These are phyloP conservation scores for Lagria hirta DNA, from an alignment of 2,888 invertebrate species.

Conservation along the genomic window DNA sequence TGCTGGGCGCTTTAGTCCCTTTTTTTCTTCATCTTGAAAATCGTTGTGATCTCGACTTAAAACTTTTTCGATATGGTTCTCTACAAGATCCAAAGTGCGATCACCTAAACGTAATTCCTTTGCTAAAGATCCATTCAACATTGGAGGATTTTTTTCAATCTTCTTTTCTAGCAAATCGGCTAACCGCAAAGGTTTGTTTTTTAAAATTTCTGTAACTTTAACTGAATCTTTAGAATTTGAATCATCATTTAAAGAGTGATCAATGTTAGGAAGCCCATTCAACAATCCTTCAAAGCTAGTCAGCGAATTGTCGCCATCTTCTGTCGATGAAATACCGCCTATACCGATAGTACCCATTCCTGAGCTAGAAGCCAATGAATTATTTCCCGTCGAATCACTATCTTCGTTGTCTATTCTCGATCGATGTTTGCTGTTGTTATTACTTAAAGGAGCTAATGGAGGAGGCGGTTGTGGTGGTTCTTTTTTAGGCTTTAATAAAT, in stretches of 20 bases:
- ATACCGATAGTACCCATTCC: conserved; percentile 55
- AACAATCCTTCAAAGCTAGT: conserved; percentile 65
- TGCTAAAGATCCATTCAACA: conserved; percentile 61
- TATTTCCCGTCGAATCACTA: conserved; percentile 57
- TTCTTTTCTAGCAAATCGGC: conserved; percentile 83
- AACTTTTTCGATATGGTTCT: conserved; percentile 61
- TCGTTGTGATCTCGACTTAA: conserved; percentile 35
- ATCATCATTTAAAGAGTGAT: conserved; percentile 58
- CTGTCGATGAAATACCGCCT: conserved; percentile 56
- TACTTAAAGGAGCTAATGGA: conserved; percentile 54
- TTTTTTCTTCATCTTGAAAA: conserved; percentile 46
- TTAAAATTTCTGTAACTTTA: conserved; percentile 42
- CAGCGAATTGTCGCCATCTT: conserved; percentile 62
- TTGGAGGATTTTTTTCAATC: conserved; percentile 61
- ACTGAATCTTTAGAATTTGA: conserved; percentile 57
- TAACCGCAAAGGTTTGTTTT: conserved; percentile 72
- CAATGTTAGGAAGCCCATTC: conserved; percentile 61
- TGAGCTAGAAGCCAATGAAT: conserved; percentile 62
- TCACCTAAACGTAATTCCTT: conserved; percentile 62
- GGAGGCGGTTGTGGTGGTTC: conserved; percentile 56
- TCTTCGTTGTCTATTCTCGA: conserved; percentile 52
- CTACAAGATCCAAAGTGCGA: conserved; percentile 60
- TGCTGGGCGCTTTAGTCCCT: conserved; percentile 49
- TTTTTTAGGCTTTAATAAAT: conserved; percentile 48
- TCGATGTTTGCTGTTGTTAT: conserved; percentile 36